Evolutionary conservation across 2,113 vertebrate species (phyloP), one percentile per base, ranked within the genome.

Genomic region (Tamias sibiricus): DNA sequence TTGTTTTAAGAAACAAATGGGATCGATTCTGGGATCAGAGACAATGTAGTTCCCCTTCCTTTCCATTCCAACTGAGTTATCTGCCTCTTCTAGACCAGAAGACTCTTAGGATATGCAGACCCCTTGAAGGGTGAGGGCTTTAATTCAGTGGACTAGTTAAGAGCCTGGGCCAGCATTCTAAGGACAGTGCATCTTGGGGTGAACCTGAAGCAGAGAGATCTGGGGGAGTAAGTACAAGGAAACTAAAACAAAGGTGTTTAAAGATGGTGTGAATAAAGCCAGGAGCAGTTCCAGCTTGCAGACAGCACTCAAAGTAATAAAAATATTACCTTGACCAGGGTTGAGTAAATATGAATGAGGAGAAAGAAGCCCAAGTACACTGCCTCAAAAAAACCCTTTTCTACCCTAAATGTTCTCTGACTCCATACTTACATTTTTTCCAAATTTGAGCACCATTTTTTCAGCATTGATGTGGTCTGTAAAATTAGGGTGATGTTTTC

Each of bases 401-500:
- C 54, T 32, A 20, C 20, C 8, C 59, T 19, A 26, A 22, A 11
- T 0, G 1, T 17, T 42, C 71, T 22, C 0, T 2, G 20, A 17
- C 0, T 47, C 4, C 68, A 79, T 85, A 99, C 99, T 89, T 95
- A 99, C 99, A 1, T 98, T 99, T 98, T 99, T 99, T 1, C 99
- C 99, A 86, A 99, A 97, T 98, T 99, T 99, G 26, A 98, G 98
- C 77, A 99, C 98, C 19, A 98, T 97, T 97, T 99, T 99, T 97
- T 99, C 99, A 72, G 99, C 98, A 95, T 99, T 98, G 59, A 99
- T 98, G 91, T 99, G 99, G 59, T 98, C 97, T 52, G 97, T 89
- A 97, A 99, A 99, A 95, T 98, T 99, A 17, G 99, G 98, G 96
- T 99, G 99, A 86, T 99, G 44, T 98, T 97, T 99, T 97, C 99